Conservation (phyloP, 1,140 invertebrate genomes). For the Watersipora subatra region DNA sequence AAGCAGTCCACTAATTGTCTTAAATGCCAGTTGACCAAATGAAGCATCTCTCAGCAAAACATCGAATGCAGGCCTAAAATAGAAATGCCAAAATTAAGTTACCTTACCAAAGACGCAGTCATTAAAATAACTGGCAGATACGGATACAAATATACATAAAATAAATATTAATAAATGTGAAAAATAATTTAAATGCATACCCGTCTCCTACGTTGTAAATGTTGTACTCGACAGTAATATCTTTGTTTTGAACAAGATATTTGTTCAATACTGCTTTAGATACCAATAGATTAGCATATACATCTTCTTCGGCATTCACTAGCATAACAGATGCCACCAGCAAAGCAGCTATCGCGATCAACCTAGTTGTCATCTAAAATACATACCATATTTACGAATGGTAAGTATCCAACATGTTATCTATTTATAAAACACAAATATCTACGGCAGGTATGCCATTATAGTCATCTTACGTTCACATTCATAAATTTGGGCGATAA, state of each 20-base stretch:
- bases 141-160: neutral
- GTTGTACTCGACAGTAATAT: constrained; percentile 75
- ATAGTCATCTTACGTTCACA: no score
- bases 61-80: constrained; percentile 63
- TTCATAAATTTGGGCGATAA: no score
- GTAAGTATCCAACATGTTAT: no score
- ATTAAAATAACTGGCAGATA: constrained; percentile 4
- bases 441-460: no score
- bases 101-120: constrained; percentile 1
- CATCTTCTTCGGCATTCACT: constrained; percentile 19
- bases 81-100: constrained; percentile 13
- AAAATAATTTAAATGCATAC: constrained; percentile 19
- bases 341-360: no score
- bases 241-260: constrained; percentile 95
- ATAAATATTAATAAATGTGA: neutral
- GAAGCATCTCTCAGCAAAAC: constrained; percentile 74
- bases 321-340: no score
- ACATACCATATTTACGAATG: no score
- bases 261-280: constrained; percentile 69
- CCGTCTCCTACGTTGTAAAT: constrained; percentile 48
- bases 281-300: constrained; percentile 41
- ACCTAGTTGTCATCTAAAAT: no score
- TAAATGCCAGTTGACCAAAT: constrained; percentile 77
- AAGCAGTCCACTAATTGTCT: constrained; percentile 68
- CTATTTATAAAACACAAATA: no score